Percentiles rank a stretch among this genome's conserved stretches.
These are phyloP conservation scores for Norana najaformis DNA, from an alignment of 2,888 invertebrate species.

Conservation along the genomic window DNA sequence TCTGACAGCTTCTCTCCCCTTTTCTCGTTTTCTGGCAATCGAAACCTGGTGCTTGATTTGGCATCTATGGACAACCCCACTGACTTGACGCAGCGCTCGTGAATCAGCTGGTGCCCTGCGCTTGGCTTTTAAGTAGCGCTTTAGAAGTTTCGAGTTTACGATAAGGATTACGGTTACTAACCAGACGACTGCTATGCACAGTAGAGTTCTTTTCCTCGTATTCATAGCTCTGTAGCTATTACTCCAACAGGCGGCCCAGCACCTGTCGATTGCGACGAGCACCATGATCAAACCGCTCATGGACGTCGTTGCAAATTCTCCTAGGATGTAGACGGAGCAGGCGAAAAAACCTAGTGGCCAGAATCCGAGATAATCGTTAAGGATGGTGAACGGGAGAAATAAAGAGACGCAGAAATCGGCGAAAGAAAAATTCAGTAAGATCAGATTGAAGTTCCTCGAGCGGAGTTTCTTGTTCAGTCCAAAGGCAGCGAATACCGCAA, in stretches of 20 bases:
- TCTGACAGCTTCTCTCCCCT: too few species aligned
- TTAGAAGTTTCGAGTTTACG: too few species aligned
- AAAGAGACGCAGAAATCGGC: conserved; percentile 58
- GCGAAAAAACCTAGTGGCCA: conserved; percentile 57
- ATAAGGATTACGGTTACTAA: too few species aligned
- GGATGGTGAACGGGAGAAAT: conserved; percentile 58
- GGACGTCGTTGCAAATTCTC: conserved; percentile 61
- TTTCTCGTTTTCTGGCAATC: too few species aligned
- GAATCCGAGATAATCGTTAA: conserved; percentile 54
- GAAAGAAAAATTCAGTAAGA: conserved; percentile 48
- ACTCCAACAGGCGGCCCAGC: conserved; percentile 47
- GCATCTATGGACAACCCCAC: too few species aligned
- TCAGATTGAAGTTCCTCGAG: conserved; percentile 56
- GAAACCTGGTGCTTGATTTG: too few species aligned
- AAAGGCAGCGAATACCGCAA: conserved; percentile 55
- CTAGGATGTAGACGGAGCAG: conserved; percentile 60
- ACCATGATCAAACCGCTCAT: conserved; percentile 59
- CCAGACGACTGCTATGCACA: conserved; percentile 48
- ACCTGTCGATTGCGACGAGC: conserved; percentile 55
- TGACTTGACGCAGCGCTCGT: too few species aligned
- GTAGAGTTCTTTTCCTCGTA: neutral
- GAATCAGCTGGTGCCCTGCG: too few species aligned
- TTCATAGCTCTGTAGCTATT: neutral
- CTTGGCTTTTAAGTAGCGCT: too few species aligned
- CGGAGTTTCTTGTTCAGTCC: conserved; percentile 51